Evolutionary conservation across 92 coral and sea anemone genomes (phyloP).

Genomic region (Palythoa heliodiscus): DNA sequence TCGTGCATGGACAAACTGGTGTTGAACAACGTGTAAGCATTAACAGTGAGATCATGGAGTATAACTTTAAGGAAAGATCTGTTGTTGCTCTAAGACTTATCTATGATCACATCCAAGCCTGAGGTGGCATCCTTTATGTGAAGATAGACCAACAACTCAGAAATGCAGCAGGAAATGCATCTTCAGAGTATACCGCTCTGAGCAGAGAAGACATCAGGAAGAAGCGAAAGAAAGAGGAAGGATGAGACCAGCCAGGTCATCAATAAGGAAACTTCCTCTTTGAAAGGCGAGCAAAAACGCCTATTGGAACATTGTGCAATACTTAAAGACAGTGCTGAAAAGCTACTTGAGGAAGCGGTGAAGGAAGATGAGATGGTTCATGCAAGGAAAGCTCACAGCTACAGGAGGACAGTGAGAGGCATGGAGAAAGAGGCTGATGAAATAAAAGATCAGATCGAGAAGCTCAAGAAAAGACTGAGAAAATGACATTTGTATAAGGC

Average conservation of each 20-base stretch:
- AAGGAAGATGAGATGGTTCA: conserved; percentile 64
- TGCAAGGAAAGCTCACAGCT: conserved; percentile 68
- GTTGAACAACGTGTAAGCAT: conserved; percentile 74
- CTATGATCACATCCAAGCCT: conserved; percentile 61
- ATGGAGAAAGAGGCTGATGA: conserved; percentile 68
- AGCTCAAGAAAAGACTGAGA: too few relatives aligned
- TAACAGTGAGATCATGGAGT: conserved; percentile 65
- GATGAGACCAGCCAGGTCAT: conserved; percentile 52
- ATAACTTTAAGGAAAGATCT: conserved; percentile 69
- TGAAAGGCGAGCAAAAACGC: not conserved
- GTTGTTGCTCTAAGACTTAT: conserved; percentile 64
- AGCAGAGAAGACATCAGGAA: conserved; percentile 60
- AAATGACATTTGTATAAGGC: too few relatives aligned
- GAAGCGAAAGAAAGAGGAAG: conserved; percentile 1
- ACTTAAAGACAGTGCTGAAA: not conserved
- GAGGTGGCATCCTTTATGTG: conserved; percentile 65
- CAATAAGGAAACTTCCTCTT: conserved; percentile 55
- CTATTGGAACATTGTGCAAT: not conserved
- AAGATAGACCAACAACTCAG: conserved; percentile 65
- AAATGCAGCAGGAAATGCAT: conserved; percentile 71
- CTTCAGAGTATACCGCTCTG: conserved; percentile 52
- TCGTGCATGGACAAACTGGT: conserved; percentile 40
- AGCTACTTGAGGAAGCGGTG: conserved; percentile 36
- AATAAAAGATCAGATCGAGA: not conserved
- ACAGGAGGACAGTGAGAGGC: conserved; percentile 64